phyloP scores from a whole-genome alignment of 2,888 invertebrate species.

The Eristalis arbustorum region DNA sequence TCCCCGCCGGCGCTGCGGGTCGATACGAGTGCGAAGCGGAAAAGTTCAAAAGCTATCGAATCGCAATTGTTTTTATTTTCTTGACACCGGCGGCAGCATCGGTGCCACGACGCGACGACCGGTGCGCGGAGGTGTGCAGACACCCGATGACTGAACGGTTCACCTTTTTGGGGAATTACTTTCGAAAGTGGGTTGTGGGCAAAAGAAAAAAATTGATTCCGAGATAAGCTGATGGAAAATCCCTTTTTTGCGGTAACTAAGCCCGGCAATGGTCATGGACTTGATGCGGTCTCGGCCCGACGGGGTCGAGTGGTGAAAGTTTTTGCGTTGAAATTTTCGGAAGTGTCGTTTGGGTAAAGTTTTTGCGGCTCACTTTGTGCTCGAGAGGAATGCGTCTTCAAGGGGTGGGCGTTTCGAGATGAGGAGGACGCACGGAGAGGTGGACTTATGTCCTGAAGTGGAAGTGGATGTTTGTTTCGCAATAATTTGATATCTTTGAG shows the following conservation, averaged over 20 bases:
- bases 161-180: constrained; percentile 2
- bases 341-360: neutral
- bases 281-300: neutral
- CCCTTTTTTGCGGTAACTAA: neutral
- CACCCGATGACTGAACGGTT: too few relatives aligned
- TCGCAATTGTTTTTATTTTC: constrained; percentile 17
- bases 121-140: neutral
- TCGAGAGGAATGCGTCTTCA: neutral
- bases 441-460: neutral
- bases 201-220: constrained; percentile 23
- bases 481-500: neutral
- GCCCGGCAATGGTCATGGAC: neutral
- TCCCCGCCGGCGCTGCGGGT: constrained; percentile 10
- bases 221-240: constrained; percentile 1
- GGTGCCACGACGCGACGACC: neutral
- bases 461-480: neutral
- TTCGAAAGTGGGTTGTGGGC: neutral
- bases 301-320: neutral
- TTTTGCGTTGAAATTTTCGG: neutral
- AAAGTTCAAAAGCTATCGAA: constrained; percentile 51
- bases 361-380: neutral
- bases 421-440: neutral
- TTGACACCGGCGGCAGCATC: neutral
- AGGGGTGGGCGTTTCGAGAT: neutral
- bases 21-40: constrained; percentile 19